Percentiles rank a stretch among this genome's conserved stretches.
Evolutionary conservation across 2,888 invertebrate genomes (phyloP).

Genomic region (Nesidiocoris tenuis): DNA sequence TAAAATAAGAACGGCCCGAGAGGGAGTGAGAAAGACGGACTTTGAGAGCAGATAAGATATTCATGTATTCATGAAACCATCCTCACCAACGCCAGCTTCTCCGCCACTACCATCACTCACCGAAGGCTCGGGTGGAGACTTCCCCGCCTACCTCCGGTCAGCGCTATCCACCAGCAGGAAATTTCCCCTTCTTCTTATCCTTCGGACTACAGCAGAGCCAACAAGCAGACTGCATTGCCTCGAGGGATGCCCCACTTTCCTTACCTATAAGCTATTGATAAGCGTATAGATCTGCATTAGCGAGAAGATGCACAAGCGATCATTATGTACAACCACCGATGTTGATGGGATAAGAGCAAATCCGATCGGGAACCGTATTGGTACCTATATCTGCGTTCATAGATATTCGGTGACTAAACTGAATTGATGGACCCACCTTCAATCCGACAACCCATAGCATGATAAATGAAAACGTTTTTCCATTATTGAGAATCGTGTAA

Average conservation of each 20-base stretch:
- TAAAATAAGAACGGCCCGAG: neutral
- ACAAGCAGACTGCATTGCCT: neutral
- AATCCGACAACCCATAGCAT: no score
- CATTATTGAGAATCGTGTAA: no score
- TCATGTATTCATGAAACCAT: slow-evolving; percentile 39
- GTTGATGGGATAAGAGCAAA: no score
- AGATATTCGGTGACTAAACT: no score
- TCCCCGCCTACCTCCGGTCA: slow-evolving; percentile 27
- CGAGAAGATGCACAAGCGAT: no score
- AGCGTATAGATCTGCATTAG: no score
- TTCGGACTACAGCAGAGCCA: neutral
- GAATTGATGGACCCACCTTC: no score
- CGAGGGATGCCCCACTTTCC: neutral
- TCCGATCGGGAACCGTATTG: no score
- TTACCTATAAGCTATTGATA: neutral
- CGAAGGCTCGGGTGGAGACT: neutral
- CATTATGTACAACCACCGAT: no score
- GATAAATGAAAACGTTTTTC: no score
- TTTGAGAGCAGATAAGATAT: slow-evolving; percentile 29
- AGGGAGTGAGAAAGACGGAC: neutral
- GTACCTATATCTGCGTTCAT: no score
- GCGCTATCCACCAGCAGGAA: neutral
- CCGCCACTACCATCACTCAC: neutral
- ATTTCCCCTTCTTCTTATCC: neutral
- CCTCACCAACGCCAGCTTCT: neutral